These are phyloP conservation scores for Ecdyonurus torrentis DNA, from an alignment of 2,888 invertebrate genomes.

Conservation along the genomic window DNA sequence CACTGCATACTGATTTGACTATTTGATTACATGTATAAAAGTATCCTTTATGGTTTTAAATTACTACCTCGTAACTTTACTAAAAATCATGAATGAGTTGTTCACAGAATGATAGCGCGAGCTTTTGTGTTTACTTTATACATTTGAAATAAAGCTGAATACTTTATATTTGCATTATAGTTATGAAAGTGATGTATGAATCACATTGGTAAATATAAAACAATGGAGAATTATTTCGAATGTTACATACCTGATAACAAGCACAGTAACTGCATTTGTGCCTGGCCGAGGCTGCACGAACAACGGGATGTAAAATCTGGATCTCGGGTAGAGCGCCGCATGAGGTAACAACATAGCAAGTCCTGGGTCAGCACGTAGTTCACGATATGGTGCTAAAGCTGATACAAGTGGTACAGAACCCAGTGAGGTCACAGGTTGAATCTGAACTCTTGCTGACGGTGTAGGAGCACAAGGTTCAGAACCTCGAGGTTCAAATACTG, in stretches of 20 bases:
- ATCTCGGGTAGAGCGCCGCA: slow-evolving; percentile 75
- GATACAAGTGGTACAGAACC: slow-evolving; percentile 53
- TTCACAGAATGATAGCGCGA: too few species aligned
- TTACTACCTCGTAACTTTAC: too few species aligned
- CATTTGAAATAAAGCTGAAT: too few species aligned
- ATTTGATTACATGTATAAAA: too few species aligned
- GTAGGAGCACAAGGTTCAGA: slow-evolving; percentile 45
- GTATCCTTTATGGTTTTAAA: too few species aligned
- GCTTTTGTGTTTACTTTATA: too few species aligned
- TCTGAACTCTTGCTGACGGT: slow-evolving; percentile 38
- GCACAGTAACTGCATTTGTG: slow-evolving; percentile 48
- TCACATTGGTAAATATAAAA: too few species aligned
- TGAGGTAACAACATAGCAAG: slow-evolving; percentile 75
- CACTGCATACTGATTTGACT: too few species aligned
- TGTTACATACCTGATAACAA: slow-evolving; percentile 63
- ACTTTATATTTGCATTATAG: too few species aligned
- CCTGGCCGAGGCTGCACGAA: slow-evolving; percentile 58
- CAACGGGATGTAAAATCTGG: slow-evolving; percentile 78
- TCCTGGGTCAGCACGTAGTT: slow-evolving; percentile 66
- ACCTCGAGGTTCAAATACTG: slow-evolving; percentile 63
- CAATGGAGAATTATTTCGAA: too few species aligned
- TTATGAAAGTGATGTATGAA: too few species aligned
- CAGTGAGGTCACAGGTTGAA: slow-evolving; percentile 47
- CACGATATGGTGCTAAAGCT: slow-evolving; percentile 65
- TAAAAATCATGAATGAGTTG: too few species aligned